phyloP scores from a whole-genome alignment of 2,888 invertebrate genomes.

The Melitaea athalia region DNA sequence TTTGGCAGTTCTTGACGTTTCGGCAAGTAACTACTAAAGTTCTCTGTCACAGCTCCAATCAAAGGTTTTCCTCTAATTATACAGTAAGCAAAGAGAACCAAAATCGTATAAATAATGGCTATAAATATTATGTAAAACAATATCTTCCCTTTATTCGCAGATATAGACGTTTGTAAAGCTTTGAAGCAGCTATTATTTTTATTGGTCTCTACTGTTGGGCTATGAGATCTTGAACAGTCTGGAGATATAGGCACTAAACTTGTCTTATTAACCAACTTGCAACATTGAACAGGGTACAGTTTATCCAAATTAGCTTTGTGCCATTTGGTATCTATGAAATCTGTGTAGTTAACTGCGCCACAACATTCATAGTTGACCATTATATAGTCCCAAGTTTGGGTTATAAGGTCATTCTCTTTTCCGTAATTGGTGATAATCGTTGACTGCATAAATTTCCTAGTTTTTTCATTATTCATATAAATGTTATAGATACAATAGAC shows the following conservation, averaged over 20 bases:
- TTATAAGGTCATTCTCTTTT: constrained; percentile 63
- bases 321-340: constrained; percentile 65
- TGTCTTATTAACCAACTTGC: constrained; percentile 56
- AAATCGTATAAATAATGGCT: constrained; percentile 47
- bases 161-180: constrained; percentile 54
- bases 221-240: constrained; percentile 52
- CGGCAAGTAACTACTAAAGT: constrained; percentile 46
- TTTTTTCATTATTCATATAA: constrained; percentile 59
- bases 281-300: constrained; percentile 66
- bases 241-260: constrained; percentile 53
- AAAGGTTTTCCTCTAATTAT: constrained; percentile 65
- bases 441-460: constrained; percentile 49
- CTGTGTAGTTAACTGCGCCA: constrained; percentile 58
- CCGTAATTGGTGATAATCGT: constrained; percentile 61
- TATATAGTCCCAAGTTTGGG: constrained; percentile 60
- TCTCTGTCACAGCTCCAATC: constrained; percentile 50
- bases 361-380: constrained; percentile 72
- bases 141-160: constrained; percentile 54
- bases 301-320: constrained; percentile 50
- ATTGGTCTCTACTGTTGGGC: constrained; percentile 44
- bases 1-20: constrained; percentile 41
- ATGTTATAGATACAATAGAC: constrained; percentile 66
- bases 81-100: constrained; percentile 64
- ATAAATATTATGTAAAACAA: constrained; percentile 58
- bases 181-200: constrained; percentile 60